Conservation (phyloP, 2,797 vertebrate species). For the Tamandua tetradactyla region DNA sequence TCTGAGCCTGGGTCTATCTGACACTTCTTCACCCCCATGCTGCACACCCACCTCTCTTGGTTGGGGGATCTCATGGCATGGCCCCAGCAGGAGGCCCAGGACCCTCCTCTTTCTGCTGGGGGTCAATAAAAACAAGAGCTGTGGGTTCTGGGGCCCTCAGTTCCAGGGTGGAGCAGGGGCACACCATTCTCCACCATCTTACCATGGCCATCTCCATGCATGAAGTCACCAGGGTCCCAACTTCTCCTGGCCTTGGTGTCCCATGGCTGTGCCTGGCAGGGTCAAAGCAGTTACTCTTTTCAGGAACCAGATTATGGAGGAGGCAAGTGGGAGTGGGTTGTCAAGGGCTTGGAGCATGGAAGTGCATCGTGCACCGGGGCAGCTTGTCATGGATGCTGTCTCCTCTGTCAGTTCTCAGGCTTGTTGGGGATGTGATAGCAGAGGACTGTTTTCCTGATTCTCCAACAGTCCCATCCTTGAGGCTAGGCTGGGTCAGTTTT, state of each 20-base stretch:
- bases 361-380: fast-evolving
- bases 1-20: not conserved
- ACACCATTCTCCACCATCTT: fast-evolving
- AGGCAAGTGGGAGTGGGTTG: not conserved
- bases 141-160: too few relatives aligned
- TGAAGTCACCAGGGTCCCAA: fast-evolving
- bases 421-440: fast-evolving
- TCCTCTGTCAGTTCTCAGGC: not conserved
- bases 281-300: not conserved
- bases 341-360: too few relatives aligned
- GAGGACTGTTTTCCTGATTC: not conserved
- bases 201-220: not conserved
- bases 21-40: not conserved
- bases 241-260: not conserved
- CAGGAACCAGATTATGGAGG: not conserved
- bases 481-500: not conserved
- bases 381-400: fast-evolving
- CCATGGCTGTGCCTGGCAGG: not conserved
- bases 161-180: not conserved
- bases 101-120: not conserved
- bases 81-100: too few relatives aligned
- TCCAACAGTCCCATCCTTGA: not conserved
- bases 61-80: too few relatives aligned
- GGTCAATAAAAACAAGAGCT: not conserved
- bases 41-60: too few relatives aligned